Evolutionary conservation across 1,140 invertebrate genomes (phyloP).

Genomic region (Megathymus violae): DNA sequence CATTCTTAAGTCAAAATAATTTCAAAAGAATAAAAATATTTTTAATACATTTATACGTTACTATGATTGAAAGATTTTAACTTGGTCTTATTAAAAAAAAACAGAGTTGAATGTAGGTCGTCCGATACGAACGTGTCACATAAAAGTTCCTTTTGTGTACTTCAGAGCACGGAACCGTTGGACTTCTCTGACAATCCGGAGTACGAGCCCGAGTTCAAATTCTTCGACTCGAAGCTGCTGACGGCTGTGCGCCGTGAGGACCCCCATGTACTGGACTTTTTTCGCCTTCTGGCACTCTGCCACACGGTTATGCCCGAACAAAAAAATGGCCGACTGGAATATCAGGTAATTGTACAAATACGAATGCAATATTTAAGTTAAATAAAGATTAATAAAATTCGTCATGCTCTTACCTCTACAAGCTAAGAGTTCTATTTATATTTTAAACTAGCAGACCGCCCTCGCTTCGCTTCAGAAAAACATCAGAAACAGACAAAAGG

Average conservation of each 20-base stretch:
- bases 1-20: background rate
- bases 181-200: slow-evolving; percentile 98
- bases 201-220: slow-evolving; percentile 96
- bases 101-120: background rate
- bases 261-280: slow-evolving; percentile 92
- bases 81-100: background rate
- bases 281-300: slow-evolving; percentile 95
- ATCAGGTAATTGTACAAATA: no score
- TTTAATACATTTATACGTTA: background rate
- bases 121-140: background rate
- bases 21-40: no score
- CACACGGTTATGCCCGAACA: slow-evolving; percentile 99
- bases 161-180: slow-evolving; percentile 88
- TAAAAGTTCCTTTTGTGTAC: background rate
- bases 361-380: no score
- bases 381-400: no score
- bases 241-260: slow-evolving; percentile 92
- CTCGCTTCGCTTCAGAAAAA: no score
- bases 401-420: no score
- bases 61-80: background rate
- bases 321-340: slow-evolving; percentile 90
- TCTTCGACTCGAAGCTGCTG: slow-evolving; percentile 95
- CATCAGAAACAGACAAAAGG: no score
- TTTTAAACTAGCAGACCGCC: no score
- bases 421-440: no score